A percentile compares a stretch with the other conserved stretches of the same genome.
These are phyloP conservation scores for Decapterus maruadsi DNA, from an alignment of 2,797 vertebrate genomes.

Conservation along the genomic window DNA sequence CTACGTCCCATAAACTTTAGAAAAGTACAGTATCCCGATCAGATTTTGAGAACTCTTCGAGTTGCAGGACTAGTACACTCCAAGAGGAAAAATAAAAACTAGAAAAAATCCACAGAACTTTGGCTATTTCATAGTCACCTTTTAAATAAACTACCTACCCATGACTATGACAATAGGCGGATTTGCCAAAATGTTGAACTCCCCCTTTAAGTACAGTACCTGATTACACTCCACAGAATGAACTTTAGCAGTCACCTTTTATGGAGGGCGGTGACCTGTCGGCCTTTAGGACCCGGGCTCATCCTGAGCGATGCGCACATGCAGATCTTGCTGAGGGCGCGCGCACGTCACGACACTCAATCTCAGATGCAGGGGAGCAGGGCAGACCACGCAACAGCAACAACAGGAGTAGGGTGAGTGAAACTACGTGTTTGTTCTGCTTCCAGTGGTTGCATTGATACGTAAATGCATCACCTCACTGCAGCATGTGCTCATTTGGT, in stretches of 20 bases:
- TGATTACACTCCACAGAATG: too few species aligned
- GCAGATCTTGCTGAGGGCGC: slow-evolving; percentile 11
- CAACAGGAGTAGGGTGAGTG: slow-evolving; percentile 74
- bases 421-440: neutral
- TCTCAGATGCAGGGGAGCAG: slow-evolving; percentile 69
- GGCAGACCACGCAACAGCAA: slow-evolving; percentile 33
- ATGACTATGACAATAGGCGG: too few species aligned
- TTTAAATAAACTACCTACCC: too few species aligned
- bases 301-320: slow-evolving; percentile 28
- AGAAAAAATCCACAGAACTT: too few species aligned
- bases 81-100: too few species aligned
- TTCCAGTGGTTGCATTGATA: rapidly evolving
- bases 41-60: too few species aligned
- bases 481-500: neutral
- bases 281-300: slow-evolving; percentile 67
- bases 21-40: too few species aligned
- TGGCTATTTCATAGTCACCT: too few species aligned
- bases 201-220: neutral
- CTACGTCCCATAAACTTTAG: too few species aligned
- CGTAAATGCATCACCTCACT: rapidly evolving
- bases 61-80: too few species aligned
- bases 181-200: too few species aligned
- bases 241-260: neutral
- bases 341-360: slow-evolving; percentile 71
- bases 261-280: neutral